Percentiles rank a stretch among this genome's conserved stretches.
Evolutionary conservation across 2,113 vertebrate species (phyloP).

Genomic region (Ramphastos sulfuratus): DNA sequence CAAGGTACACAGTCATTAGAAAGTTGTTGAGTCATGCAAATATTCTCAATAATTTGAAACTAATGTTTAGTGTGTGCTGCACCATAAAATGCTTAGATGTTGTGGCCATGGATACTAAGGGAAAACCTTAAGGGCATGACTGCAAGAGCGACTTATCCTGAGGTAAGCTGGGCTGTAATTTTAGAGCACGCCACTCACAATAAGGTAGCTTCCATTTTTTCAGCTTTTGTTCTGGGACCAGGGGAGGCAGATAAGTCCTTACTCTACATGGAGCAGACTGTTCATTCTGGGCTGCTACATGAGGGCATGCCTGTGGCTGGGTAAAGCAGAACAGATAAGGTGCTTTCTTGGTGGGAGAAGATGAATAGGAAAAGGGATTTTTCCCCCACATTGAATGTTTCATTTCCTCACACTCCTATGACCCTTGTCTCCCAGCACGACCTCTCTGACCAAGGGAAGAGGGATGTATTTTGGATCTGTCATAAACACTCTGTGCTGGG

Average conservation of each 20-base stretch:
- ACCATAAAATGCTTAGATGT: constrained; percentile 55
- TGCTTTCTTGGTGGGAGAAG: not conserved
- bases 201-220: constrained; percentile 21
- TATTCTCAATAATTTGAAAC: constrained; percentile 64
- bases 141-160: constrained; percentile 49
- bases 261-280: not conserved
- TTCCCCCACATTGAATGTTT: not conserved
- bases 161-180: constrained; percentile 42
- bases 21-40: constrained; percentile 66
- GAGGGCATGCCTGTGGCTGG: not conserved
- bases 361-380: not conserved
- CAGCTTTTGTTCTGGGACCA: not conserved
- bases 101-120: constrained; percentile 49
- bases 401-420: not conserved
- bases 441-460: not conserved
- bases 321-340: not conserved
- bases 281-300: not conserved
- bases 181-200: not conserved
- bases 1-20: constrained; percentile 45
- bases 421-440: accelerated
- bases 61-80: constrained; percentile 47
- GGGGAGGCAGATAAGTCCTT: not conserved
- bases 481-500: too few relatives aligned
- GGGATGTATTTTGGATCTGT: not conserved
- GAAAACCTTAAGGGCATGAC: constrained; percentile 52